Conservation (phyloP, 2,888 invertebrate species). For the Nebria salina region DNA sequence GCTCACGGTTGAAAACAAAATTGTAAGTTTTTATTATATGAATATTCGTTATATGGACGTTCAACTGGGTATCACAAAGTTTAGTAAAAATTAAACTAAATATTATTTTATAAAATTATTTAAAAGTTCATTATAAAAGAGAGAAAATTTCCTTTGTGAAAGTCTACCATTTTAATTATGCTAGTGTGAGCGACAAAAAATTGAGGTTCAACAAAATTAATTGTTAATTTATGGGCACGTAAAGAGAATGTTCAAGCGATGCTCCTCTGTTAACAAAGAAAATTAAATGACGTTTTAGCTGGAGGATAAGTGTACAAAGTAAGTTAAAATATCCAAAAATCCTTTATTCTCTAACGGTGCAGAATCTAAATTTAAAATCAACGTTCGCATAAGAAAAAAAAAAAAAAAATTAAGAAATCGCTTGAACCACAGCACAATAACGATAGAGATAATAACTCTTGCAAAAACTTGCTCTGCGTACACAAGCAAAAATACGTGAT, state of each 20-base stretch:
- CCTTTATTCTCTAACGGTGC: slow-evolving; percentile 37
- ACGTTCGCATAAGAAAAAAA: slow-evolving; percentile 29
- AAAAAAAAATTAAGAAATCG: slow-evolving; percentile 14
- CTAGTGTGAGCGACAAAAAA: slow-evolving; percentile 7
- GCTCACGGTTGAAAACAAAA: too few relatives aligned
- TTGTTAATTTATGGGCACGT: slow-evolving; percentile 27
- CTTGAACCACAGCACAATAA: slow-evolving; percentile 34
- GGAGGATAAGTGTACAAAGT: slow-evolving; percentile 36
- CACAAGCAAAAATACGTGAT: slow-evolving; percentile 38
- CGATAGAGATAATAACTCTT: slow-evolving; percentile 40
- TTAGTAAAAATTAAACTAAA: background rate
- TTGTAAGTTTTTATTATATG: too few relatives aligned
- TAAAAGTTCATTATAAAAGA: slow-evolving; percentile 9
- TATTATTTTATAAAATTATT: background rate
- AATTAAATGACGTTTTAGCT: slow-evolving; percentile 40
- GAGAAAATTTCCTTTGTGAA: background rate
- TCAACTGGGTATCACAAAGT: background rate
- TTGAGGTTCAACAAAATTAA: slow-evolving; percentile 13
- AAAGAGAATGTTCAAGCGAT: slow-evolving; percentile 35
- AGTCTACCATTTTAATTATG: slow-evolving; percentile 8
- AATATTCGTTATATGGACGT: too few relatives aligned
- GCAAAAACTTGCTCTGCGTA: slow-evolving; percentile 39
- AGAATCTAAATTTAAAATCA: slow-evolving; percentile 47
- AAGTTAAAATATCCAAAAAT: slow-evolving; percentile 43
- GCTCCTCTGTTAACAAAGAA: slow-evolving; percentile 33